phyloP scores from a whole-genome alignment of 2,797 vertebrate species.

The Phrynocephalus forsythii region DNA sequence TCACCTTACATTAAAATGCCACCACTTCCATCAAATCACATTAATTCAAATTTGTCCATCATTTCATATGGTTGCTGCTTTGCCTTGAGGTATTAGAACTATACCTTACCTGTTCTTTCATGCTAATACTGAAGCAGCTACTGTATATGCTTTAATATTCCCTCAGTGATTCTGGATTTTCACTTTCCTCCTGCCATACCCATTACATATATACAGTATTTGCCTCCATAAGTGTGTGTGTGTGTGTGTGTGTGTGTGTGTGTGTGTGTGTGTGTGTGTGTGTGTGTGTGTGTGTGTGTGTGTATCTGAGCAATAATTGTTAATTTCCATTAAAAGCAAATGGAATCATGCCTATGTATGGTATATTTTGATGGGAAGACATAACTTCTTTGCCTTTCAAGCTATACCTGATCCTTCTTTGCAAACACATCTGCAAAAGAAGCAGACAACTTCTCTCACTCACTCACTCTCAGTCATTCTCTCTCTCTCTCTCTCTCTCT shows the following conservation, averaged over 20 bases:
- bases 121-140: conserved; percentile 70
- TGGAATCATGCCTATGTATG: conserved; percentile 54
- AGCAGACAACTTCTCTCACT: background rate
- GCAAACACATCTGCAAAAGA: conserved; percentile 49
- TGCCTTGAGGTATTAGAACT: conserved; percentile 80
- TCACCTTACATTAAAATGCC: conserved; percentile 77
- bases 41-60: conserved; percentile 82
- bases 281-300: too few species aligned
- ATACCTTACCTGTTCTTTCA: conserved; percentile 74
- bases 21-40: conserved; percentile 64
- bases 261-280: background rate
- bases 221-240: conserved; percentile 29
- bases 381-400: conserved; percentile 52
- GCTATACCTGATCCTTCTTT: conserved; percentile 43
- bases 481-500: too few species aligned
- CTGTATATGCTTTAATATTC: conserved; percentile 63
- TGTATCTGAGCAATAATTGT: conserved; percentile 47
- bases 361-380: conserved; percentile 35
- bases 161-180: conserved; percentile 61
- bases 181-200: conserved; percentile 61
- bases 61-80: conserved; percentile 74
- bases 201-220: conserved; percentile 63
- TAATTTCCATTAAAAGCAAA: conserved; percentile 56
- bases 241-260: too few species aligned
- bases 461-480: too few species aligned